Percentiles rank a stretch among this genome's conserved stretches.
These are phyloP conservation scores for Helicoverpa assulta DNA, from an alignment of 2,888 invertebrate genomes.

Conservation along the genomic window DNA sequence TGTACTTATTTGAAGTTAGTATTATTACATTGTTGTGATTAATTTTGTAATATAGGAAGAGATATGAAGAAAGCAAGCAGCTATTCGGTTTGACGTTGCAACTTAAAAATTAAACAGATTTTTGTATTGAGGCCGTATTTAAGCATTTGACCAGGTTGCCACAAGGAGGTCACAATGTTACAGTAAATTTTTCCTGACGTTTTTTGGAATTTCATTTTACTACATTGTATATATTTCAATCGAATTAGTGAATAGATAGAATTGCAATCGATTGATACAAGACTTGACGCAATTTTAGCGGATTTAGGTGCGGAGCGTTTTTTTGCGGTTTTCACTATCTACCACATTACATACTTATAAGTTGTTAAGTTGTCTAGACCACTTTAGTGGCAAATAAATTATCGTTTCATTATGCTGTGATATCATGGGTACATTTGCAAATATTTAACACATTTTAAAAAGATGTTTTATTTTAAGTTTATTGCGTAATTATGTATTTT, in stretches of 20 bases:
- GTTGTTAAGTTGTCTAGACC: conserved; percentile 23
- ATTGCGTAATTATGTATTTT: too few relatives aligned
- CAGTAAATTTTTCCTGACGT: not conserved
- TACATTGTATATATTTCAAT: not conserved
- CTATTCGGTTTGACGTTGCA: too few relatives aligned
- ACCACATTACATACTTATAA: conserved; percentile 2
- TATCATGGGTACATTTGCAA: not conserved
- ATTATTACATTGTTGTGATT: conserved; percentile 1
- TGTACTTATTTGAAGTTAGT: not conserved
- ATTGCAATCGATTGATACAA: conserved; percentile 5
- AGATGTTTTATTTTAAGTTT: too few relatives aligned
- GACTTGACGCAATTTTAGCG: conserved; percentile 14
- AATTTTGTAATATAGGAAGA: conserved; percentile 1
- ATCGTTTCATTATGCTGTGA: not conserved
- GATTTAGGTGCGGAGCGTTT: conserved; percentile 12
- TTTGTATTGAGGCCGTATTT: too few relatives aligned
- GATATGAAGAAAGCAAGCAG: not conserved
- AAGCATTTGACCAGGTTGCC: not conserved
- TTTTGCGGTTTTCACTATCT: conserved; percentile 38
- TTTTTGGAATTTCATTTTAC: not conserved
- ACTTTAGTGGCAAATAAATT: not conserved
- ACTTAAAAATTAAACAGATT: too few relatives aligned
- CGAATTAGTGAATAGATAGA: not conserved
- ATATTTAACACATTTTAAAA: not conserved
- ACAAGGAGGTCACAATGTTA: not conserved